These are phyloP conservation scores for Heterotilapia buettikoferi DNA, from an alignment of 2,113 vertebrate genomes.

Conservation along the genomic window DNA sequence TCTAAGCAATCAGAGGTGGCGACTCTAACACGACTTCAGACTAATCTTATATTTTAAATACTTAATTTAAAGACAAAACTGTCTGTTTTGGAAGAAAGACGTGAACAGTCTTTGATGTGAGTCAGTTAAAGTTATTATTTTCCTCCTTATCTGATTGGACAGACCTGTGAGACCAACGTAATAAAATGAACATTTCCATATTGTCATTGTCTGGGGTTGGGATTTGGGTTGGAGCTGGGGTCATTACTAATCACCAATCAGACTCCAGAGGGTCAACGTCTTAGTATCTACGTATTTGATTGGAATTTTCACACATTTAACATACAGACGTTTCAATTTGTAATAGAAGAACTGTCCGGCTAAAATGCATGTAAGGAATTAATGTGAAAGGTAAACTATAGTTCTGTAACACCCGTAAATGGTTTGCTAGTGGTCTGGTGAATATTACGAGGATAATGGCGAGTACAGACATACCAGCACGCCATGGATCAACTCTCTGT, in stretches of 20 bases:
- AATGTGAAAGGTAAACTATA: background rate
- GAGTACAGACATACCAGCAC: background rate
- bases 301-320: background rate
- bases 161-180: background rate
- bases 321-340: background rate
- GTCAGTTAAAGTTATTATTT: background rate
- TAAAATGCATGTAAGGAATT: background rate
- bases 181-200: background rate
- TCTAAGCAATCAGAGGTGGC: background rate
- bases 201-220: background rate
- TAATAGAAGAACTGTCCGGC: background rate
- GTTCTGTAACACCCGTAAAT: background rate
- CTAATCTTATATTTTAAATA: background rate
- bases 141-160: background rate
- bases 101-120: background rate
- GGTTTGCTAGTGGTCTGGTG: background rate
- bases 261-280: background rate
- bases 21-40: background rate
- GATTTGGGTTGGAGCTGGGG: background rate
- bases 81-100: background rate
- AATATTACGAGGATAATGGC: background rate
- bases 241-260: background rate
- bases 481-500: background rate
- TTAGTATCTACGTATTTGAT: rapidly evolving
- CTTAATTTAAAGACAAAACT: background rate